Evolutionary conservation across 2,113 vertebrate genomes (phyloP).

Genomic region (Ciconia maguari): DNA sequence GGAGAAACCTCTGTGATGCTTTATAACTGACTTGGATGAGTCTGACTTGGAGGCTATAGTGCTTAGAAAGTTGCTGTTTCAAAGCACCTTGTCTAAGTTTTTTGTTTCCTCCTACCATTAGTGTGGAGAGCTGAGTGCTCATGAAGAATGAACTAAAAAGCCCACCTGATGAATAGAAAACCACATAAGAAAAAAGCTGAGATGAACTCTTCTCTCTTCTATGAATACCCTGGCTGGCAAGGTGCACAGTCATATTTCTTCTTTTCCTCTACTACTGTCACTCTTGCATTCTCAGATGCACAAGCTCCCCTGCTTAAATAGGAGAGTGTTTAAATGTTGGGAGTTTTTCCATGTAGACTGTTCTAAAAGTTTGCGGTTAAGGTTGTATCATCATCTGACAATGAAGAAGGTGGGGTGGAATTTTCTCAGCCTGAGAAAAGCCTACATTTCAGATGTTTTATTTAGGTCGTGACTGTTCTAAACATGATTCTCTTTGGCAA

Average conservation of each 20-base stretch:
- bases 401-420: background rate
- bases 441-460: background rate
- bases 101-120: background rate
- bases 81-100: background rate
- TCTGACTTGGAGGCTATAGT: background rate
- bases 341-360: background rate
- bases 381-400: background rate
- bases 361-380: background rate
- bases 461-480: background rate
- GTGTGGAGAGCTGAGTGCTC: background rate
- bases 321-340: background rate
- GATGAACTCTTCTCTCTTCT: background rate
- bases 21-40: background rate
- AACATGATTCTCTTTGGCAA: background rate
- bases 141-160: background rate
- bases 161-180: background rate
- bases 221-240: background rate
- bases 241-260: background rate
- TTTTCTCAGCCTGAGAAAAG: background rate
- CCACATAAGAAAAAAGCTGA: fast-evolving
- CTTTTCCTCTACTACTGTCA: background rate
- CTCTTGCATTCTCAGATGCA: background rate
- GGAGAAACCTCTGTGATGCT: background rate
- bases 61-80: background rate
- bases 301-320: background rate